A percentile compares a stretch with the other conserved stretches of the same genome.
phyloP scores from a whole-genome alignment of 2,113 vertebrate genomes.

The Polypterus senegalus region DNA sequence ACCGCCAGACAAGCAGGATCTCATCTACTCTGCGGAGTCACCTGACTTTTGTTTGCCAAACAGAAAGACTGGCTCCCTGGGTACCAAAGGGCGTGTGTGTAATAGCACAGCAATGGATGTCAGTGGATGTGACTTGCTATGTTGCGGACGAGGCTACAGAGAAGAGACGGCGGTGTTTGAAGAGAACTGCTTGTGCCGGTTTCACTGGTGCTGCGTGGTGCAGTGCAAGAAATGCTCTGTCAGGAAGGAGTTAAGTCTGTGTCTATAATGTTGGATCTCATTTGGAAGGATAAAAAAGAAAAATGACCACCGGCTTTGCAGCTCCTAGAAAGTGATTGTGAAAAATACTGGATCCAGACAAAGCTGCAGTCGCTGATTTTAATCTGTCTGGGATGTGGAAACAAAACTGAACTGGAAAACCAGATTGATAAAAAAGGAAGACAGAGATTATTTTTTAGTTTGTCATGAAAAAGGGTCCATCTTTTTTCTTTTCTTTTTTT shows the following conservation, averaged over 20 bases:
- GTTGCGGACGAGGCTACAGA: slow-evolving; percentile 79
- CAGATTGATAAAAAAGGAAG: no score
- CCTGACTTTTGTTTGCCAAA: slow-evolving; percentile 91
- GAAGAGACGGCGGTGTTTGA: slow-evolving; percentile 80
- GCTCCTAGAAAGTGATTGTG: no score
- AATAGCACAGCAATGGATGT: slow-evolving; percentile 90
- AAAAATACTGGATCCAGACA: no score
- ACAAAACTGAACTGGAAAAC: no score
- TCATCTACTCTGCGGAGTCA: slow-evolving; percentile 88
- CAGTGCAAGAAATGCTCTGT: slow-evolving; percentile 90
- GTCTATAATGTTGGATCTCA: slow-evolving; percentile 47
- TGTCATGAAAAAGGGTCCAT: no score
- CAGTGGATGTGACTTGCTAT: slow-evolving; percentile 87
- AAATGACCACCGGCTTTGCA: no score
- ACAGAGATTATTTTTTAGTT: no score
- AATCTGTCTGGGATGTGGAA: no score
- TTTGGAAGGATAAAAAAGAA: no score
- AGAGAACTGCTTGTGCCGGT: slow-evolving; percentile 92
- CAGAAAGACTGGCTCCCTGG: slow-evolving; percentile 81
- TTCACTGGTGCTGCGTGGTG: slow-evolving; percentile 96
- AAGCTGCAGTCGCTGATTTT: no score
- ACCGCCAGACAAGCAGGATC: slow-evolving; percentile 77
- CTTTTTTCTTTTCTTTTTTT: no score
- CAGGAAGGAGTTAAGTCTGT: slow-evolving; percentile 84
- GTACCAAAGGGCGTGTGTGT: slow-evolving; percentile 79